A percentile compares a stretch with the other conserved stretches of the same genome.
Evolutionary conservation across 1,140 invertebrate species (phyloP).

Genomic region (Caenorhabditis remanei): DNA sequence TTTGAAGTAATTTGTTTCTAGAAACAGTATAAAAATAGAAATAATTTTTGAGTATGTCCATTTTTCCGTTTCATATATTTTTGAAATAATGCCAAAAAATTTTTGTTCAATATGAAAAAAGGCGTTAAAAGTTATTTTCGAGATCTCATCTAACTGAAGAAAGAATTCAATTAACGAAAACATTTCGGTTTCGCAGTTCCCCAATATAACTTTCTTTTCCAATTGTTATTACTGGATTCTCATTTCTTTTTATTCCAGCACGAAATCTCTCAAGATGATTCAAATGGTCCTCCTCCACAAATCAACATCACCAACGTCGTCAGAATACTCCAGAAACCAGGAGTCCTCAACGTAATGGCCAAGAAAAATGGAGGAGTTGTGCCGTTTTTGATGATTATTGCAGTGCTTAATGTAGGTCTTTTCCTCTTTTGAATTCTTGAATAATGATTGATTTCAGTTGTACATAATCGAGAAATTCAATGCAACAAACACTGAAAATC

Average conservation of each 20-base stretch:
- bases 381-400: constrained; percentile 60
- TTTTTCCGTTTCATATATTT: background rate
- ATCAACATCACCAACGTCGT: constrained; percentile 61
- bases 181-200: background rate
- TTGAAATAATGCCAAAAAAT: background rate
- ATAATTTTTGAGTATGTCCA: too few relatives aligned
- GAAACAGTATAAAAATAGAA: too few relatives aligned
- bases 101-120: background rate
- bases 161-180: too few relatives aligned
- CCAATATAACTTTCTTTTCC: constrained; percentile 16
- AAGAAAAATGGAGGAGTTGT: constrained; percentile 65
- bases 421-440: background rate
- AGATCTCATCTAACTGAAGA: too few relatives aligned
- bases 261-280: constrained; percentile 27
- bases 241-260: background rate
- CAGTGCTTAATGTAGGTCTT: constrained; percentile 59
- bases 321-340: constrained; percentile 57
- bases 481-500: constrained; percentile 55
- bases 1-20: too few relatives aligned
- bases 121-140: too few relatives aligned
- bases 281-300: background rate
- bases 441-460: constrained; percentile 57
- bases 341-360: constrained; percentile 58
- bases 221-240: background rate
- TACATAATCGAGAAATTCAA: constrained; percentile 65